Evolutionary conservation across 2,888 invertebrate genomes (phyloP), one percentile per base, ranked within the genome.

Genomic region (Drosophila percnosoma): DNA sequence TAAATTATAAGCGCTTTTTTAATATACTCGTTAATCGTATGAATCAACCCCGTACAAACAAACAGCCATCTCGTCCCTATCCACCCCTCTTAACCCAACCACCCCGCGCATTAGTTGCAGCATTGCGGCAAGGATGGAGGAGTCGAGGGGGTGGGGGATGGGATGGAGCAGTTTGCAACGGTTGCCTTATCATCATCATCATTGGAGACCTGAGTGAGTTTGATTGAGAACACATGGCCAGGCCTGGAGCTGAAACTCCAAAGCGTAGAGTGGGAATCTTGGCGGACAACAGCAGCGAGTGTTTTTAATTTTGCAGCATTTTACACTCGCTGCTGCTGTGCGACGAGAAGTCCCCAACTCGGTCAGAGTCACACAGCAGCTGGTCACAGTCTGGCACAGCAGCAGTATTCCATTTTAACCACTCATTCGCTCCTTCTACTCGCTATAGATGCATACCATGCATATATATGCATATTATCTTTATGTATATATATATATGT

Each of bases 1-100:
- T 86, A 86, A 89, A 86, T 86, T 86, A 86, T 89, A 86, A 86
- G 85, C 85, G 85, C 90, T 77, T 85, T 80, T 85, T 87, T 76
- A 89, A 86, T 87, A 75, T 87, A 87, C 77, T 83, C 84, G 66
- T 87, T 80, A 75, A 75, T 75, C 64, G 67, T 64, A 58, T 55
- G 58, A 66, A 48, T 29, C 55, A 45, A 45, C 45, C 8, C 31
- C 24, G 42, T 38, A 5, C 42, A 57, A 3, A n/a, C 49, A 49
- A 48, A 15, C 40, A 42, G 18, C 31, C 42, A 33, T 38, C 24
- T 4, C 42, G 4, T 5, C 40, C 24, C 8, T 11, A 4, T 11
- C 11, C 13, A 4, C 4, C 8, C 24, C 24, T 15, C 15, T 15
- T 24, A 40, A 15, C 2, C 11, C 24, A 10, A n/a, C 52, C 4